Conservation (phyloP, 2,113 vertebrate species). For the Pycnonotus jocosus region DNA sequence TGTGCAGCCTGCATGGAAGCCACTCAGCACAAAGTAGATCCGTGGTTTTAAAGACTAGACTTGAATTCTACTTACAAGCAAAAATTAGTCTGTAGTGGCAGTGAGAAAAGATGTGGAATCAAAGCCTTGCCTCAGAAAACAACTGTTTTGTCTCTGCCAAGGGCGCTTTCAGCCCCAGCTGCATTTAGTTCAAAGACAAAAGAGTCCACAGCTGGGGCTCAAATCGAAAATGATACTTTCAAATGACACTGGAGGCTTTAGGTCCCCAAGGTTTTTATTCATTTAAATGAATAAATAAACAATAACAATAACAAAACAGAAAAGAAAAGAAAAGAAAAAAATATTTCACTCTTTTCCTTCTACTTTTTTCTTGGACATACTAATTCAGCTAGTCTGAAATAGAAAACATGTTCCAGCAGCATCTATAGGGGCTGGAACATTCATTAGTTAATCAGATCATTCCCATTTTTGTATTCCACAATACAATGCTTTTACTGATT, state of each 20-base stretch:
- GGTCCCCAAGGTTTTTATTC: slow-evolving; percentile 39
- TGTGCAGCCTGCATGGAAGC: neutral
- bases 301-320: neutral
- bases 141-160: slow-evolving; percentile 50
- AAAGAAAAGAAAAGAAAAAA: neutral
- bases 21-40: neutral
- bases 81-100: slow-evolving; percentile 8
- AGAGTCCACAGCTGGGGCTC: slow-evolving; percentile 41
- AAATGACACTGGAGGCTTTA: slow-evolving; percentile 37
- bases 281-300: slow-evolving; percentile 58
- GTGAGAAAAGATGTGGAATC: slow-evolving; percentile 5
- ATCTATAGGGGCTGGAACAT: neutral
- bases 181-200: slow-evolving; percentile 63
- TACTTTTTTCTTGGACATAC: neutral
- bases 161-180: slow-evolving; percentile 38
- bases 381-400: neutral
- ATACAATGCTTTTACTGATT: slow-evolving; percentile 29
- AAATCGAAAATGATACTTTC: slow-evolving; percentile 37
- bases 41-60: neutral
- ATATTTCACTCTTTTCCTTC: neutral
- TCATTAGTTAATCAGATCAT: slow-evolving; percentile 6
- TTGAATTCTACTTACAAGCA: slow-evolving; percentile 9
- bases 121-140: slow-evolving; percentile 34
- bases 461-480: neutral
- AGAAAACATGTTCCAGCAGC: neutral